Evolutionary conservation across 1,140 invertebrate species (phyloP).

Genomic region (Steinernema feltiae): DNA sequence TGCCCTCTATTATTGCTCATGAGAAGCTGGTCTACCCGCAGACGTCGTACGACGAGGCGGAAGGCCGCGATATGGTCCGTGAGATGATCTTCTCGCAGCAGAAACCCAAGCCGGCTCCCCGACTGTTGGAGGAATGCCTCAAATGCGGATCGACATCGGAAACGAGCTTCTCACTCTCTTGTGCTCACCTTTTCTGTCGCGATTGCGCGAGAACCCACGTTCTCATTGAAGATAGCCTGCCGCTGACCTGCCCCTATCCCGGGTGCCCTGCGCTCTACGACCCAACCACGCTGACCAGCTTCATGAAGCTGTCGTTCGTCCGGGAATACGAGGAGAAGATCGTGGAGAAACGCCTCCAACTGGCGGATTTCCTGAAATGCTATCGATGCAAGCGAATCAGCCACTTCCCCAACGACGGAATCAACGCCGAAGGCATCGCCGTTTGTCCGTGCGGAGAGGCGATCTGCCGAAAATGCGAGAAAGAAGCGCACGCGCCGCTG

Average conservation of each 20-base stretch:
- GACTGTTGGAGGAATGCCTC: not conserved
- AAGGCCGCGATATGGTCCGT: not conserved
- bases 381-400: not conserved
- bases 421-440: not conserved
- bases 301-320: not conserved
- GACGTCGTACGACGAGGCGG: not conserved
- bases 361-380: not conserved
- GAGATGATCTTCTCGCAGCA: not conserved
- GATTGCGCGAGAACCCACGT: conserved; percentile 8
- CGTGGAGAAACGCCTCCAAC: not conserved
- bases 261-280: not conserved
- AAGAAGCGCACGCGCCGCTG: not conserved
- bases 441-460: not conserved
- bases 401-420: not conserved
- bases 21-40: not conserved
- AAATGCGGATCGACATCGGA: not conserved
- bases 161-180: not conserved
- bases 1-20: not conserved
- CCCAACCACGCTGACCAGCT: not conserved
- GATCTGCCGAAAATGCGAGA: not conserved
- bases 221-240: not conserved
- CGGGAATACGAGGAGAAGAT: not conserved
- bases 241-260: not conserved
- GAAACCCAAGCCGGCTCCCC: not conserved
- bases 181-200: not conserved